Base-by-base conservation (phyloP, 2,888 invertebrate species). In the Stramonita haemastoma region DNA sequence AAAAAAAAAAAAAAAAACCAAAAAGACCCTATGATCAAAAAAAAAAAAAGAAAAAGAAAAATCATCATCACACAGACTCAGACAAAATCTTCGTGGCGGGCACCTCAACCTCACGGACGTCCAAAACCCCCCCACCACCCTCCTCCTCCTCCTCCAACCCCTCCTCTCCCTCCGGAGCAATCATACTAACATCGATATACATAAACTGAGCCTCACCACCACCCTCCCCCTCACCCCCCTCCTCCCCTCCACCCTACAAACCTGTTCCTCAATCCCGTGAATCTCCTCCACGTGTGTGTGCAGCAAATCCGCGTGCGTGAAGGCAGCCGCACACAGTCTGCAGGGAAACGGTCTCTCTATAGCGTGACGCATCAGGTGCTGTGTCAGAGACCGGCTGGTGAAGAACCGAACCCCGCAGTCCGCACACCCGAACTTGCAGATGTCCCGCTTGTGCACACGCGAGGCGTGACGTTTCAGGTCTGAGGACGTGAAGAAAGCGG, bases 401-500 rank as follows among this genome's bases (percentile, higher is more conserved):
- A 57, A 84, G 57, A 84, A 84, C 15, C 57, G 17, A 2, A 11
- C 57, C 11, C 13, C 57, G 57, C 84, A 84, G 36, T 84, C n/a
- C 5, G 84, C 0, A 34, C 86, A 86, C 19, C 26, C 29, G 29
- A 84, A 56, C 84, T 29, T 34, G 36, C n/a, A 13, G 19, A 57
- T 57, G 29, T 29, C 56, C 29, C 29, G n/a, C 29, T 29, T 57
- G 84, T 84, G 84, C 57, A 84, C 84, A 4, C 84, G 8, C 17
- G 29, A 29, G 34, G 34, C 70, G 17, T 86, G 86, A 15, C 86
- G 26, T 26, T 66, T 86, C 66, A 86, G 70, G 70, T 86, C 70
- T 5, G 70, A 66, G 26, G 66, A 70, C 34, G 22, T 34, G 32
- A 56, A 56, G 84, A 90, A 90, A 0, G 81, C 60, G 2, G 87